These are phyloP conservation scores for Ruditapes philippinarum DNA, from an alignment of 1,140 invertebrate genomes.

Conservation along the genomic window DNA sequence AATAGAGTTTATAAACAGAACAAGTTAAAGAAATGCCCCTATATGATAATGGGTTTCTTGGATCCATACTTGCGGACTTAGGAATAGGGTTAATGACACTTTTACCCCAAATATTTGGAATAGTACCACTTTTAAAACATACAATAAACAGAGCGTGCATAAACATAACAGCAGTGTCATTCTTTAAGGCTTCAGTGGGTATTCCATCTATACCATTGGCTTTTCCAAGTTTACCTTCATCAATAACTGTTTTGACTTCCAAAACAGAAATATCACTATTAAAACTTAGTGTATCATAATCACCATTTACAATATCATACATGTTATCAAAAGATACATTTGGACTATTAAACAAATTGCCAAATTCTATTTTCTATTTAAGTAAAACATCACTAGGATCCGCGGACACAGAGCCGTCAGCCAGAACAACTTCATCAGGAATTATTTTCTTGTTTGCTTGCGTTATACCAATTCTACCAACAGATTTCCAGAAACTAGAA, in stretches of 20 bases:
- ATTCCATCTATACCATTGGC: neutral
- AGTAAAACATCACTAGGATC: neutral
- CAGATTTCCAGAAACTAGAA: constrained; percentile 16
- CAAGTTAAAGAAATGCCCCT: constrained; percentile 20
- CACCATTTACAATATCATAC: neutral
- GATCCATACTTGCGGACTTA: constrained; percentile 13
- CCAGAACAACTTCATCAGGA: constrained; percentile 11
- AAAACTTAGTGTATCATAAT: neutral
- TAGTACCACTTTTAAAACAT: neutral
- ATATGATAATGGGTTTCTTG: constrained; percentile 48
- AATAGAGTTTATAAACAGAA: constrained; percentile 44
- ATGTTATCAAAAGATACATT: neutral
- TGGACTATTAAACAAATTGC: neutral
- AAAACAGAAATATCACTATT: neutral
- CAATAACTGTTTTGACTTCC: neutral
- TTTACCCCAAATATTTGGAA: neutral
- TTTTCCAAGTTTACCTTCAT: constrained; percentile 3
- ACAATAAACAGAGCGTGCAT: constrained; percentile 19
- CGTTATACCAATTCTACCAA: neutral
- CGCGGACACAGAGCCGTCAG: neutral
- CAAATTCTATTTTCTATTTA: neutral
- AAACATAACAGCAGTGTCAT: constrained; percentile 14
- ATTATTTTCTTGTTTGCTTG: neutral
- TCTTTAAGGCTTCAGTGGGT: constrained; percentile 4
- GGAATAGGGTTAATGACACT: constrained; percentile 58